Evolutionary conservation across 2,888 invertebrate species (phyloP).

Genomic region (Drosophila cracens): DNA sequence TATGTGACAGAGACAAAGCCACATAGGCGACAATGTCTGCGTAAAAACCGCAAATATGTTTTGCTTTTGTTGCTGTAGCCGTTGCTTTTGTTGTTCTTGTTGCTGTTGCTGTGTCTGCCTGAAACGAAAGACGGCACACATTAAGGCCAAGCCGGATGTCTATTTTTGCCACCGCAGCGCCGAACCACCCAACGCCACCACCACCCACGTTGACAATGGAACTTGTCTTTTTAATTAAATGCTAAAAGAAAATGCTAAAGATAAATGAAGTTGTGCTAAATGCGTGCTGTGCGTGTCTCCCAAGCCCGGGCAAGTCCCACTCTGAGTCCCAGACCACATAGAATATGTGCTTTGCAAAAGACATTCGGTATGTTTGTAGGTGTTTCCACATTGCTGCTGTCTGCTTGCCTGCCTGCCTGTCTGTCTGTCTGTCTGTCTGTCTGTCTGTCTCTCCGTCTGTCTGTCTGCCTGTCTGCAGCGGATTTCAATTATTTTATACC

Average conservation of each 20-base stretch:
- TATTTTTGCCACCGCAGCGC: slow-evolving; percentile 15
- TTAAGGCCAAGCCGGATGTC: slow-evolving; percentile 41
- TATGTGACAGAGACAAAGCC: slow-evolving; percentile 74
- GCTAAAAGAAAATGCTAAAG: slow-evolving; percentile 81
- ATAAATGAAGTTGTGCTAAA: slow-evolving; percentile 81
- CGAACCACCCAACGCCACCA: slow-evolving; percentile 17
- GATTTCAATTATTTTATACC: slow-evolving; percentile 74
- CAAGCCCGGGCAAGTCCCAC: slow-evolving; percentile 9
- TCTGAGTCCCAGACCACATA: slow-evolving; percentile 11
- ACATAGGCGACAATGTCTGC: slow-evolving; percentile 72
- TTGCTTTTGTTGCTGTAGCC: slow-evolving; percentile 45
- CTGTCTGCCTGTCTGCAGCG: slow-evolving; percentile 33
- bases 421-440: slow-evolving; percentile 11
- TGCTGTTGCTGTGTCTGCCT: slow-evolving; percentile 37
- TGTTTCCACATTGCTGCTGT: slow-evolving; percentile 20
- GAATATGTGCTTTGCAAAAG: slow-evolving; percentile 34
- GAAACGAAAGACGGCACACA: slow-evolving; percentile 47
- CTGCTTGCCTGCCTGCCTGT: neutral
- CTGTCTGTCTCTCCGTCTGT: neutral
- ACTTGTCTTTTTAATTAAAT: slow-evolving; percentile 81
- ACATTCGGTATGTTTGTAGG: slow-evolving; percentile 32
- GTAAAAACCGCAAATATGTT: slow-evolving; percentile 80
- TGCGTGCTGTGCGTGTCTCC: slow-evolving; percentile 70
- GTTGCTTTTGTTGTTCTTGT: slow-evolving; percentile 32
- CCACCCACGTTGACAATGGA: slow-evolving; percentile 70